phyloP scores from a whole-genome alignment of 2,797 vertebrate genomes.

The Apogon hyalosoma region DNA sequence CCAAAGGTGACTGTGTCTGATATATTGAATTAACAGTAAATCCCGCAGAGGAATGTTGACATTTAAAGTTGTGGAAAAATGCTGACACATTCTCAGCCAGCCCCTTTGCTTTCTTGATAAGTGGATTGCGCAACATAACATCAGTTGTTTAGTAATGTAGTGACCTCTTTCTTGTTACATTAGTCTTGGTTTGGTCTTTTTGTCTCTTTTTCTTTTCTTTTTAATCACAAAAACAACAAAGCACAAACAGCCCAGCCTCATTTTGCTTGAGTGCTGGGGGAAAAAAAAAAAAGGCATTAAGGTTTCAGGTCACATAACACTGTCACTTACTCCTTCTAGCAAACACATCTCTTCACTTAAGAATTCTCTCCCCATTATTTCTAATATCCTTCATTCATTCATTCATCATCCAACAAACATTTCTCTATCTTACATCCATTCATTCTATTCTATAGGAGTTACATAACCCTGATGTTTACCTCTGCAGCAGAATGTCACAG shows the following conservation, averaged over 20 bases:
- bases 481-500: constrained; percentile 89
- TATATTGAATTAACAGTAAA: too few species aligned
- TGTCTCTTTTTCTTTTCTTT: constrained; percentile 1
- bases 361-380: background rate
- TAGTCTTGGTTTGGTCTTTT: constrained; percentile 11
- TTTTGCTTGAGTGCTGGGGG: constrained; percentile 20
- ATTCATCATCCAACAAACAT: background rate
- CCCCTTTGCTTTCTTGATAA: background rate
- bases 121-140: constrained; percentile 33
- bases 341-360: too few species aligned
- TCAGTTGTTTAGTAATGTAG: constrained; percentile 37
- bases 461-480: constrained; percentile 78
- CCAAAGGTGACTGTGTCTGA: too few species aligned
- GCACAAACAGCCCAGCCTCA: background rate
- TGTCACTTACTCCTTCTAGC: constrained; percentile 12
- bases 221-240: constrained; percentile 26
- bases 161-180: constrained; percentile 5
- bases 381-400: background rate
- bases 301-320: constrained; percentile 2
- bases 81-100: constrained; percentile 38
- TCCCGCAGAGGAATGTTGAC: too few species aligned
- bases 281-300: background rate
- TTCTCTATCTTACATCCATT: constrained; percentile 12
- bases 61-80: background rate
- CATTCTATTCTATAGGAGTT: constrained; percentile 34